These are phyloP conservation scores for Heterocephalus glaber DNA, from an alignment of 2,113 vertebrate genomes.

Conservation along the genomic window DNA sequence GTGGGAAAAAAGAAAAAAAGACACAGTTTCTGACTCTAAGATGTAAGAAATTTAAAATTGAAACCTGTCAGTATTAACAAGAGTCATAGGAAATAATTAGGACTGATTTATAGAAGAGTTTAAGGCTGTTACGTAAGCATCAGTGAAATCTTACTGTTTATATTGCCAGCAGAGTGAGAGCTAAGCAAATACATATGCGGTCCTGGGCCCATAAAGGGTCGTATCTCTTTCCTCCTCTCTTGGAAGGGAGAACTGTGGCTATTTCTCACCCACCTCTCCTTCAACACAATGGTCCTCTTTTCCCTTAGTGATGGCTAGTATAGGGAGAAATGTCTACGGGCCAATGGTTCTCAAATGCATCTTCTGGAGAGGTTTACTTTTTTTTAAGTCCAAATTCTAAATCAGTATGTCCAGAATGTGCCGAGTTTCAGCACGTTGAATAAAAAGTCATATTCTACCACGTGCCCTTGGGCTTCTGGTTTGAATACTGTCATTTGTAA, in stretches of 20 bases:
- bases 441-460: background rate
- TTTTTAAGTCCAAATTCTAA: conserved; percentile 29
- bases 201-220: background rate
- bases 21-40: conserved; percentile 21
- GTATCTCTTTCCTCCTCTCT: background rate
- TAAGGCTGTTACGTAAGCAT: background rate
- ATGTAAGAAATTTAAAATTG: conserved; percentile 9
- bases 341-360: background rate
- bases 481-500: background rate
- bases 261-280: background rate
- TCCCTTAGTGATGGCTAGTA: background rate
- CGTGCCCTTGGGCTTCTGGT: background rate
- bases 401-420: background rate
- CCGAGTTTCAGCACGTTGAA: background rate
- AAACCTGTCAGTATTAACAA: background rate
- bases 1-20: background rate
- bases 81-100: conserved; percentile 29
- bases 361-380: conserved; percentile 28
- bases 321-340: background rate
- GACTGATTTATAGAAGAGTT: background rate
- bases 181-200: background rate
- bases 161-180: background rate
- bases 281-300: background rate
- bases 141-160: background rate
- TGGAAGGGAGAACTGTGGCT: background rate